Evolutionary conservation across 2,113 vertebrate genomes (phyloP), one percentile per base, ranked within the genome.

Genomic region (Phocoena phocoena): DNA sequence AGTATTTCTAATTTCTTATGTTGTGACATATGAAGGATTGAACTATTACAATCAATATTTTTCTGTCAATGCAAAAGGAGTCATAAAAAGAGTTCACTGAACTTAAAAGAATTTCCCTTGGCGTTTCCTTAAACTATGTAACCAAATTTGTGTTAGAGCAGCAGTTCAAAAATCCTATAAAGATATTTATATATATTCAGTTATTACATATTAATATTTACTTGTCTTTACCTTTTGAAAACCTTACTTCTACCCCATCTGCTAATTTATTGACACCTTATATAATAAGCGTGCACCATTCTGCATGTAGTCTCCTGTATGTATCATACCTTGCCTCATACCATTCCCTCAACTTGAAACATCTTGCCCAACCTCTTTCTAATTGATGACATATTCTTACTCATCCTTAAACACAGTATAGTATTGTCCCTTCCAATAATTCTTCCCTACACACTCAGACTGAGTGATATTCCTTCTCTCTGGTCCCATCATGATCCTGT

Each of bases 381-480:
- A 90, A 70, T 38, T 5, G 18, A 79, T 62, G 5, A 76, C 60
- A 36, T 68, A 62, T 15, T 94, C 44, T 91, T 68, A 68, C 11
- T 53, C 2, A 33, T 74, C 23, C 13, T 79, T 70, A 80, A 50
- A 44, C 5, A 31, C 4, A 50, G 11, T 25, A 6, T 3, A 31
- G 1, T 5, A 11, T 4, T n/a, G 3, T 47, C 4, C 9, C 12
- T 67, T 82, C 47, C 36, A 25, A 10, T 26, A 88, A 85, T 13
- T 2, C 36, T 67, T 60, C 17, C 8, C 1, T 41, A 2, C 10
- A 17, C 14, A 38, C 5, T 65, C 50, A n/a, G 25, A 2, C 1
- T 60, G 31, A 23, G 6, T 12, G 28, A 8, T 5, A 8, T 5
- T 13, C 20, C 31, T 36, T 10, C 3, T 23, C 28, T 60, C 18